A percentile compares a stretch with the other conserved stretches of the same genome.
phyloP scores from a whole-genome alignment of 2,888 invertebrate genomes.

The Dicyrtoma fusca region DNA sequence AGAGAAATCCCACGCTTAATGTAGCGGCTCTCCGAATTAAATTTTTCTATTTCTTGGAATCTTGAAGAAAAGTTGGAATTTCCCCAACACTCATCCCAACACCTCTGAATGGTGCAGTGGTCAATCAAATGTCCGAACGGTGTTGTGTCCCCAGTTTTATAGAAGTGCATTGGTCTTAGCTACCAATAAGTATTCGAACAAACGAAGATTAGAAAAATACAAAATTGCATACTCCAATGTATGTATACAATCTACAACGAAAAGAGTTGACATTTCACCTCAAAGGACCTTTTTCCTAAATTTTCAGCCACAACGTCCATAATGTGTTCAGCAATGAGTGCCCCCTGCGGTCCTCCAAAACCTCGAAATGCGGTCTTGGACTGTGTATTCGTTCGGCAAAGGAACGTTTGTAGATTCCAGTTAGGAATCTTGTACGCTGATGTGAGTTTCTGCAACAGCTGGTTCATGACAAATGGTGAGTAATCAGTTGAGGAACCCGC shows the following conservation, averaged over 20 bases:
- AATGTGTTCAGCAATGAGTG: conserved; percentile 73
- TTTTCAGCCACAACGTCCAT: conserved; percentile 66
- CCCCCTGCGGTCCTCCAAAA: conserved; percentile 88
- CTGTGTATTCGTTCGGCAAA: conserved; percentile 86
- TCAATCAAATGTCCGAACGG: conserved; percentile 76
- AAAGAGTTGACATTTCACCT: too few species aligned
- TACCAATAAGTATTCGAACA: conserved; percentile 63
- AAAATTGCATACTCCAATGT: too few species aligned
- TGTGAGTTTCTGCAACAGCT: conserved; percentile 80
- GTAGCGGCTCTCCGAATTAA: conserved; percentile 80
- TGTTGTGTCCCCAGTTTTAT: conserved; percentile 74
- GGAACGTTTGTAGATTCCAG: conserved; percentile 59
- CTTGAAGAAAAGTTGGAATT: conserved; percentile 70
- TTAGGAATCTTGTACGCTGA: conserved; percentile 71
- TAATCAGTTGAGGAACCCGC: conserved; percentile 82
- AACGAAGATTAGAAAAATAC: not conserved
- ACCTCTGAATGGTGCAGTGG: conserved; percentile 73
- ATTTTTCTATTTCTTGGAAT: conserved; percentile 65
- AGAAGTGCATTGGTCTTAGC: conserved; percentile 81
- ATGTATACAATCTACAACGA: too few species aligned
- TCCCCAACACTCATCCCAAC: conserved; percentile 77
- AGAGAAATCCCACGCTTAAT: conserved; percentile 81
- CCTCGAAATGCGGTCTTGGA: conserved; percentile 94
- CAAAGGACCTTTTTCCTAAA: too few species aligned
- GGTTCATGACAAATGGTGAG: conserved; percentile 75